These are phyloP conservation scores for Listronotus oregonensis DNA, from an alignment of 1,140 invertebrate species.

Conservation along the genomic window DNA sequence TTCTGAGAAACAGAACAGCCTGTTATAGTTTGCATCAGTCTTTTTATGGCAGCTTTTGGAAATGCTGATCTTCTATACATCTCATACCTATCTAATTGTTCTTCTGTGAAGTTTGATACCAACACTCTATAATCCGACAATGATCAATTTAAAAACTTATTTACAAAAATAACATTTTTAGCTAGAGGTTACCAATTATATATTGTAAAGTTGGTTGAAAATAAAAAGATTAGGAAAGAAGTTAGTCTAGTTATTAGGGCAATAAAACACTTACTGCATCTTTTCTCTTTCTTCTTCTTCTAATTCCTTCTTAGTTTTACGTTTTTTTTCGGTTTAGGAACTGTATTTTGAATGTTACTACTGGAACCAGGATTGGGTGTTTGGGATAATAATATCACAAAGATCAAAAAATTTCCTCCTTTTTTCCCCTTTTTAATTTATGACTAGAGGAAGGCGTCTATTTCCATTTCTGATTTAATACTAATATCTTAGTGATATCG, in stretches of 20 bases:
- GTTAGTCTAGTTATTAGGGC: no score
- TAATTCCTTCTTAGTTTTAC: slow-evolving; percentile 80
- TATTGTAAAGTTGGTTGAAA: no score
- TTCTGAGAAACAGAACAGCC: slow-evolving; percentile 97
- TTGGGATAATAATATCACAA: slow-evolving; percentile 51
- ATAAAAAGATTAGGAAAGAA: no score
- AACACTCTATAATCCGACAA: slow-evolving; percentile 82
- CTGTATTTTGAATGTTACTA: slow-evolving; percentile 17
- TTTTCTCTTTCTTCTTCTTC: slow-evolving; percentile 90
- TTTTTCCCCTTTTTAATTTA: slow-evolving; percentile 35
- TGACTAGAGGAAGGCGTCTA: background rate
- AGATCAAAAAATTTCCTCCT: slow-evolving; percentile 42
- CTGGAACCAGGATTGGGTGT: slow-evolving; percentile 30
- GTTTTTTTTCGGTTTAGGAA: slow-evolving; percentile 55
- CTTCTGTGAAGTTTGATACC: slow-evolving; percentile 98
- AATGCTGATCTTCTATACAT: slow-evolving; percentile 97
- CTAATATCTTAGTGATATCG: slow-evolving; percentile 35
- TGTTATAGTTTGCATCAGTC: slow-evolving; percentile 97
- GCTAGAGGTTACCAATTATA: no score
- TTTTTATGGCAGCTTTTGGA: slow-evolving; percentile 96
- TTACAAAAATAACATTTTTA: no score
- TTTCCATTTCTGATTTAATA: slow-evolving; percentile 26
- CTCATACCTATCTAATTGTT: slow-evolving; percentile 97
- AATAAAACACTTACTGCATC: slow-evolving; percentile 75
- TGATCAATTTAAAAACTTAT: no score